A percentile compares a stretch with the other conserved stretches of the same genome.
Evolutionary conservation across 2,113 vertebrate species (phyloP).

Genomic region (Clarias gariepinus): DNA sequence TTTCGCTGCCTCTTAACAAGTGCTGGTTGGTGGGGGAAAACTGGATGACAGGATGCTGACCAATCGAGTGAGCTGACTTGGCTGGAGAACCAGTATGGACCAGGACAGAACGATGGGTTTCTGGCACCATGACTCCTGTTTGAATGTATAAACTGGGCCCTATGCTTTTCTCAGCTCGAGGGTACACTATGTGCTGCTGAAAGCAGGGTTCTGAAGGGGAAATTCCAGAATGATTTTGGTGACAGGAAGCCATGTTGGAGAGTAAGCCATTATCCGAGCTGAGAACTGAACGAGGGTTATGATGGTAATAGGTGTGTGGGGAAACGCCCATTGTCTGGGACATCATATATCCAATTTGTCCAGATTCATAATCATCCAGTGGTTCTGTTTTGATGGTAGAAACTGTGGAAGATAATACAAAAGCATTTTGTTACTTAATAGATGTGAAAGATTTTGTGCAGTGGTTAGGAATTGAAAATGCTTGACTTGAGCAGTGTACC

Average conservation of each 20-base stretch:
- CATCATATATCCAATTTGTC: slow-evolving; percentile 81
- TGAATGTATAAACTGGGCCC: slow-evolving; percentile 85
- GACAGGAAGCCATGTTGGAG: slow-evolving; percentile 86
- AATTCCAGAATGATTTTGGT: slow-evolving; percentile 81
- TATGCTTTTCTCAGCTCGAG: slow-evolving; percentile 81
- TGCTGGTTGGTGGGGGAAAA: slow-evolving; percentile 88
- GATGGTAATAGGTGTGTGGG: slow-evolving; percentile 85
- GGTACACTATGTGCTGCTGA: slow-evolving; percentile 89
- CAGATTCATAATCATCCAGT: slow-evolving; percentile 86
- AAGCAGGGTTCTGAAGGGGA: slow-evolving; percentile 80
- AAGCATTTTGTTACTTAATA: not conserved
- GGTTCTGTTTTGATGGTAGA: slow-evolving; percentile 97
- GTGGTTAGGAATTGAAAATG: not conserved
- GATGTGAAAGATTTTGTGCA: not conserved
- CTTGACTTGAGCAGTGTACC: slow-evolving; percentile 67
- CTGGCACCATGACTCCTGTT: slow-evolving; percentile 71
- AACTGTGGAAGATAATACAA: slow-evolving; percentile 68
- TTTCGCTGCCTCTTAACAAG: slow-evolving; percentile 78
- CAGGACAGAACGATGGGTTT: slow-evolving; percentile 90
- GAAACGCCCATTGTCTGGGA: slow-evolving; percentile 83
- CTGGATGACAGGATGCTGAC: slow-evolving; percentile 83
- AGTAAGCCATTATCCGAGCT: slow-evolving; percentile 81
- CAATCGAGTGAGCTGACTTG: slow-evolving; percentile 67
- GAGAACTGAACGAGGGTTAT: slow-evolving; percentile 75
- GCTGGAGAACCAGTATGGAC: slow-evolving; percentile 85